These are phyloP conservation scores for Tadarida brasiliensis DNA, from an alignment of 2,797 vertebrate species.

Conservation along the genomic window DNA sequence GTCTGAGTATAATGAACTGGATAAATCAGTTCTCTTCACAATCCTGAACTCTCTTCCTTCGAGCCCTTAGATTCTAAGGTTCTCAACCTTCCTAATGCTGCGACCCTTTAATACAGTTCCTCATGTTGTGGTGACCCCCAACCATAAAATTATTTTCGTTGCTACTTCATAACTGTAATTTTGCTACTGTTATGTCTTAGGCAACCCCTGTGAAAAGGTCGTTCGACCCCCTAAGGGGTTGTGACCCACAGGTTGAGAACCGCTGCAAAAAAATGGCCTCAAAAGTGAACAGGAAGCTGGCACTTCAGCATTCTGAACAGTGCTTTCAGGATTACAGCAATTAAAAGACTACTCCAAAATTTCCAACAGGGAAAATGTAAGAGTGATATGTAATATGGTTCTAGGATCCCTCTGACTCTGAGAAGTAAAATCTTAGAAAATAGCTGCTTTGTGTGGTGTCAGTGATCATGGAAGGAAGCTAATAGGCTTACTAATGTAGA, in stretches of 20 bases:
- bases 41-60: slow-evolving; percentile 24
- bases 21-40: slow-evolving; percentile 56
- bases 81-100: too few species aligned
- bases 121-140: too few species aligned
- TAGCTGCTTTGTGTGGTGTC: neutral
- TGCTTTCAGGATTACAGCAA: neutral
- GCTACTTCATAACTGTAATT: too few species aligned
- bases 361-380: neutral
- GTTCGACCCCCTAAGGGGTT: too few species aligned
- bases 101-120: too few species aligned
- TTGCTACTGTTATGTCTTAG: too few species aligned
- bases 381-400: neutral
- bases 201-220: too few species aligned
- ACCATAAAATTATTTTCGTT: too few species aligned
- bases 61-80: too few species aligned
- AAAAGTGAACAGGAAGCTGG: slow-evolving; percentile 3
- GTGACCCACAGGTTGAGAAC: too few species aligned
- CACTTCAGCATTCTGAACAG: neutral
- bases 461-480: neutral
- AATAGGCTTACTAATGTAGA: neutral
- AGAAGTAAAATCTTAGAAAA: slow-evolving; percentile 5
- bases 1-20: slow-evolving; percentile 8
- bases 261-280: neutral
- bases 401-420: slow-evolving; percentile 9
- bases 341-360: neutral